Evolutionary conservation across 1,140 invertebrate species (phyloP), one percentile per base, ranked within the genome.

Genomic region (Neodiprion pinetum): DNA sequence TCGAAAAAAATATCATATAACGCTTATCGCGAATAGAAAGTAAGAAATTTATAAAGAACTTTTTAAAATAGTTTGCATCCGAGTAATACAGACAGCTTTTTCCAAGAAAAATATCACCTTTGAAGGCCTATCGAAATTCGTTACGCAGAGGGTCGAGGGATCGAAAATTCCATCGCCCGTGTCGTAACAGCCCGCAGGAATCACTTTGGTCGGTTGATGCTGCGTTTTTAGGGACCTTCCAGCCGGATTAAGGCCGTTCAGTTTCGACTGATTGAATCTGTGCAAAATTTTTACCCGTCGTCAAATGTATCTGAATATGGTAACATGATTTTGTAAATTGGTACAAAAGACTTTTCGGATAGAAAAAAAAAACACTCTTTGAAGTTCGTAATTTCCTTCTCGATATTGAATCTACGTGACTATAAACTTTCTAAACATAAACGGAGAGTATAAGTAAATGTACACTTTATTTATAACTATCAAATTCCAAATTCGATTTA

Each of bases 131-230:
- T 86, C 80, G 47, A 72, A 71, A 72, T 83, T 84, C 69, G 79
- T 83, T 5, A 91, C 80, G 11, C 81, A 80, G 70, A 84, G 85
- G 1, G 82, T 87, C n/a, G 78, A 78, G 2, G 89, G 89, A 76
- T 90, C 80, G 77, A 86, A 91, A 70, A 90, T 88, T 0, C 90
- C 90, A 67, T 88, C 84, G 4, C 86, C 89, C 0, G 87, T 84
- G 66, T 91, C 90, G 73, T 90, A 91, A 67, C 83, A 88, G 0
- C 84, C 84, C 0, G 77, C 66, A 9, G 89, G 88, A 71, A 91
- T 83, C 0, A 80, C 66, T 21, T 81, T 78, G 0, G 84, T 77
- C 0, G 86, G 85, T 75, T 85, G 83, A 0, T 83, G 79, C 1
- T 89, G 83, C 0, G 88, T 90, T 12, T 87, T 72, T 70, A 85